A percentile compares a stretch with the other conserved stretches of the same genome.
Evolutionary conservation across 2,113 vertebrate species (phyloP).

Genomic region (Aegypius monachus): DNA sequence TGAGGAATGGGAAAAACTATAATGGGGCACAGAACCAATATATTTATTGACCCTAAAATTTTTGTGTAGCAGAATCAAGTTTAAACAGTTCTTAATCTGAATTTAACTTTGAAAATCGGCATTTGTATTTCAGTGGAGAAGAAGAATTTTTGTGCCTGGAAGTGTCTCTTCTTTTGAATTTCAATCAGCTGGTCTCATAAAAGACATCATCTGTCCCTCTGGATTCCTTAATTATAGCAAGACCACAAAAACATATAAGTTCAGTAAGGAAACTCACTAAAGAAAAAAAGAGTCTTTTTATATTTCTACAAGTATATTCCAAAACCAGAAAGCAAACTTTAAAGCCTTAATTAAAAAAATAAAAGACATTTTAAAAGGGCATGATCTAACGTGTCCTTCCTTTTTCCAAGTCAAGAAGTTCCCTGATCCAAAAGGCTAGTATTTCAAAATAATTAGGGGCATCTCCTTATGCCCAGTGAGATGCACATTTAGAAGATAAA

Average conservation of each 20-base stretch:
- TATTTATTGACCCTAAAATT: not conserved
- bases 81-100: not conserved
- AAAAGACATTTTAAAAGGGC: not conserved
- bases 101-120: not conserved
- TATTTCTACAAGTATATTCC: not conserved
- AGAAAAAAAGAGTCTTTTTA: not conserved
- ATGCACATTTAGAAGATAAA: not conserved
- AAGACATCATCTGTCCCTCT: not conserved
- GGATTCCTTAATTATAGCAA: not conserved
- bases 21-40: not conserved
- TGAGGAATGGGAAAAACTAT: not conserved
- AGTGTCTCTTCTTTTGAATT: not conserved
- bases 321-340: not conserved
- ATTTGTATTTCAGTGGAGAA: not conserved
- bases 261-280: not conserved
- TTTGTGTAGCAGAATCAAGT: not conserved
- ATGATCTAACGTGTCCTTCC: not conserved
- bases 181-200: not conserved
- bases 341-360: not conserved
- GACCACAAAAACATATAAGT: not conserved
- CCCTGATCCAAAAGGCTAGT: not conserved
- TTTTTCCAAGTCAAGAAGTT: not conserved
- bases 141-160: not conserved
- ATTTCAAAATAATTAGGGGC: not conserved
- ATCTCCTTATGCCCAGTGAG: not conserved